Evolutionary conservation across 2,797 vertebrate species (phyloP), one percentile per base, ranked within the genome.

Genomic region (Acrossocheilus fasciatus): DNA sequence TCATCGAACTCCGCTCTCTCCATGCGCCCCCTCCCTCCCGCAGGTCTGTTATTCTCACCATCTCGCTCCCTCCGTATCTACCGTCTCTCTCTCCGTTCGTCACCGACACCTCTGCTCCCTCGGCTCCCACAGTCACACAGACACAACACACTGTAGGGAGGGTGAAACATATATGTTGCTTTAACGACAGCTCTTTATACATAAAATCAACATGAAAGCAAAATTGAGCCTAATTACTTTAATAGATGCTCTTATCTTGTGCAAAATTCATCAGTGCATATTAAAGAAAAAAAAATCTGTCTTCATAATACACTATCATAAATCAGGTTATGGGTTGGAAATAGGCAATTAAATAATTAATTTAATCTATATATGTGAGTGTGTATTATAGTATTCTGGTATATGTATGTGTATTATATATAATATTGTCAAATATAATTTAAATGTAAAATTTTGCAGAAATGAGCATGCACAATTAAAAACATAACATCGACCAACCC

Each of bases 51-150:
- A 64, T 89, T 87, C 87, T 77, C 87, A 78, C 90, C 74, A 75
- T 88, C 88, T 83, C 79, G 72, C 82, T 79, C 81, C 80, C 88
- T 88, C 59, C 36, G 77, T 80, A 78, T 85, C 87, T 77, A 73
- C 66, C 86, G 50, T 89, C 81, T 84, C 81, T 85, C 83, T 88
- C 77, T 83, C 81, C 50, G 34, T 90, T 89, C 57, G 86, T 88
- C 89, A 82, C 87, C 45, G 72, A 85, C 89, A 91, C 88, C 87
- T 91, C 81, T 64, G 78, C 86, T 88, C 89, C 86, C 90, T 90
- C 80, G 86, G 87, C 78, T 84, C 18, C 87, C 79, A 74, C 73
- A 41, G 50, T 54, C 82, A 69, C 20, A 45, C 41, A 72, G 69
- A 68, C 36, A 77, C 45, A 81, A 82, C 78, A 83, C 62, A 81